Percentiles rank a stretch among this genome's conserved stretches.
These are phyloP conservation scores for Planiliza haematocheilus DNA, from an alignment of 2,113 vertebrate genomes.

Conservation along the genomic window DNA sequence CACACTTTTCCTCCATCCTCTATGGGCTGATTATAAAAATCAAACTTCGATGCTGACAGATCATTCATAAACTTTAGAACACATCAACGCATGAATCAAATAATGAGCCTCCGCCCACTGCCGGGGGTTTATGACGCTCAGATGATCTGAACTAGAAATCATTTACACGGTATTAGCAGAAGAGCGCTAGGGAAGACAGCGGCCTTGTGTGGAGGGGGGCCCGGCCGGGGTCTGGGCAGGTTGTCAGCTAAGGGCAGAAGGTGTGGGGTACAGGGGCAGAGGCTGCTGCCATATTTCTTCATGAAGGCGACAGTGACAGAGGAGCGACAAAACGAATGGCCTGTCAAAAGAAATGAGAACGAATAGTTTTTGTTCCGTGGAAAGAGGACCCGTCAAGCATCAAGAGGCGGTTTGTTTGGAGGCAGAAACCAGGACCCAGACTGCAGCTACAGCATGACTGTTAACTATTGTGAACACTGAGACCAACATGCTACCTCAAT, in stretches of 20 bases:
- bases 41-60: slow-evolving; percentile 7
- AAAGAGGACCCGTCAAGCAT: slow-evolving; percentile 80
- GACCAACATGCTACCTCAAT: not conserved
- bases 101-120: not conserved
- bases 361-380: slow-evolving; percentile 78
- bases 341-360: slow-evolving; percentile 85
- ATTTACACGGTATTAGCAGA: slow-evolving; percentile 27
- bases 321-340: slow-evolving; percentile 82
- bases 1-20: slow-evolving; percentile 20
- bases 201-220: slow-evolving; percentile 27
- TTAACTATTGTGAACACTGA: slow-evolving; percentile 16
- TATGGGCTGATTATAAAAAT: slow-evolving; percentile 16
- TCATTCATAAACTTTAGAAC: slow-evolving; percentile 6
- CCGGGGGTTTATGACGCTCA: not conserved
- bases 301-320: slow-evolving; percentile 83
- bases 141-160: slow-evolving; percentile 16
- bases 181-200: slow-evolving; percentile 1
- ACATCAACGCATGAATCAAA: slow-evolving; percentile 4
- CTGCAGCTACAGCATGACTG: slow-evolving; percentile 36
- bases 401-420: slow-evolving; percentile 67
- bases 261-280: slow-evolving; percentile 69
- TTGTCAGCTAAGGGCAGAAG: slow-evolving; percentile 70
- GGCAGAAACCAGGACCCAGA: slow-evolving; percentile 42
- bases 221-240: slow-evolving; percentile 38
- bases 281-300: slow-evolving; percentile 85